Base-by-base conservation (phyloP, 2,888 invertebrate genomes). In the Drosophila paranaensis region DNA sequence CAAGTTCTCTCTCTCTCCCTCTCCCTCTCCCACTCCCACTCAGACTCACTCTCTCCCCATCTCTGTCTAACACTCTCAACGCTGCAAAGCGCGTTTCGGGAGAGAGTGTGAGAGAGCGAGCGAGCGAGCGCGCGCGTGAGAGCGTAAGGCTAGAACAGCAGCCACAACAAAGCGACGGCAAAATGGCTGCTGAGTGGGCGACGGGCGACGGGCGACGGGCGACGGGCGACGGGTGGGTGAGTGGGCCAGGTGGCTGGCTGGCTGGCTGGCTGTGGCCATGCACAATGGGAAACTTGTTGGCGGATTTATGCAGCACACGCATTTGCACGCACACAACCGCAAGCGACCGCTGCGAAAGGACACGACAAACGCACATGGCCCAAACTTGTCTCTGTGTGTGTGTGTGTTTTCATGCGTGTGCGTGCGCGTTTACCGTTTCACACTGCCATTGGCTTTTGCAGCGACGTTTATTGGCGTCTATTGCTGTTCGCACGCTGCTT, bases 281-380 rank as follows among this genome's bases (percentile, higher is more conserved):
- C 86, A 87, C 86, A 87, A 87, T 89, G 90, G 90, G 88, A 89
- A 89, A 87, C 86, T 87, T 87, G 86, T 87, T 87, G 86, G 90
- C 77, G 83, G 86, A 89, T 82, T 89, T 88, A 81, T 89, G 85
- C 88, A 86, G 79, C 75, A 71, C 74, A 70, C 71, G 64, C 72
- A 74, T 57, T 69, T 71, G 67, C 71, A 69, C 71, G 64, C 72
- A 74, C 58, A 40, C 58, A 60, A 37, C 25, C 51, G 33, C 51
- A 53, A 35, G 55, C 48, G 37, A 72, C 45, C 62, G 63, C 51
- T 54, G 62, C 66, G 62, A 77, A 76, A 74, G 69, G 66, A 80
- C 82, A 67, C 85, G 60, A 66, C 57, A 71, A 80, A 81, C 83
- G 87, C 81, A 86, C 81, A 81, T 81, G 81, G 81, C 81, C 69